Base-by-base conservation (phyloP, 2,888 invertebrate species). In the Plusia festucae region DNA sequence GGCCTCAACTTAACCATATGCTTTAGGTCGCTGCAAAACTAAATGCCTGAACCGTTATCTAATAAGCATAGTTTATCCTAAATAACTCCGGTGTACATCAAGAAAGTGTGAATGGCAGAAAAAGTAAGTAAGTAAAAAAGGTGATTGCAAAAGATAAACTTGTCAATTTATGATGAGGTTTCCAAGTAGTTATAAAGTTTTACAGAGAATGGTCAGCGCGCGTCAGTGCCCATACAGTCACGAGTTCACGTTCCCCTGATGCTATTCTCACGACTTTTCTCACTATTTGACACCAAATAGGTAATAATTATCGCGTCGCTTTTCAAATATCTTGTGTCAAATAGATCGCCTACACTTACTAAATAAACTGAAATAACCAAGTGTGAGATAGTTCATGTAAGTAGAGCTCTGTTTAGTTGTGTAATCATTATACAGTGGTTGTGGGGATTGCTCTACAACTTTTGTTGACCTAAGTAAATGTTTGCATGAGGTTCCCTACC, bases 221-320 rank as follows among this genome's bases (percentile, higher is more conserved):
- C 46, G 18, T 52, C 51, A 65, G 34, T 60, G 75, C 72, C 74
- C 73, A 75, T 74, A 80, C 75, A 73, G 82, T 85, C 85, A 85
- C 84, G 84, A 85, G 77, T 64, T 46, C 66, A 70, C 80, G 79
- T 70, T 79, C 76, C 57, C 70, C 75, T 85, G 80, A 84, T 86
- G 82, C 80, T 79, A 82, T 83, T 83, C 86, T 86, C 86, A 86
- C 88, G 88, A 87, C 83, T 84, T 83, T 84, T 83, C 85, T 80
- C 81, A 82, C 84, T 78, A 85, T 83, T 77, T 86, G 83, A 85
- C 85, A 84, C 83, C 83, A 82, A 86, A 84, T 83, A n/a, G n/a
- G n/a, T n/a, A 81, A 85, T 82, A 84, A 83, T 83, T 85, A 81
- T 84, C 86, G 85, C 82, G 81, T 86, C 75, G 68, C 78, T 79